Evolutionary conservation across 2,797 vertebrate genomes (phyloP), one percentile per base, ranked within the genome.

Genomic region (Chiroxiphia lanceolata): DNA sequence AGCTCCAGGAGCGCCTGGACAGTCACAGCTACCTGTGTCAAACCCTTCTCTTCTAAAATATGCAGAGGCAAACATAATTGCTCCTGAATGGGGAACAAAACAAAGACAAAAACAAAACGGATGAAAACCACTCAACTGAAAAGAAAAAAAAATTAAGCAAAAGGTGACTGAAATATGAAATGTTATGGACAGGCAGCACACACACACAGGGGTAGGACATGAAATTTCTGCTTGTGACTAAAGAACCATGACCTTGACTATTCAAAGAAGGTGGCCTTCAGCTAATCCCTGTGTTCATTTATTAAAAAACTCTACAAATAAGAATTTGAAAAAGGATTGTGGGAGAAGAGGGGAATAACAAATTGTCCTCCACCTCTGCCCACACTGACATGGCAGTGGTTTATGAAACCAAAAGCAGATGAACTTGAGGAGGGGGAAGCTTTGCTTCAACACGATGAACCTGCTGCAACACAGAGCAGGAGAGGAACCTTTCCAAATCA

Each of bases 31-130:
- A 99, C 99, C 98, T 99, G 99, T 94, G 98, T 97, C 98, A 99
- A 98, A 96, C 99, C 99, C 94, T 98, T 98, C 98, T 99, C 99
- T 98, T 99, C 99, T 98, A 99, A 98, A 98, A 99, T 99, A 98
- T 99, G 99, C 59, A 99, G 99, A 96, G 99, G 99, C 97, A 99
- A 99, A 98, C 99, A 99, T 97, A 99, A 98, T 97, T 98, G 99
- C 96, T 97, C 99, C 99, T 99, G 97, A 96, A 98, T 97, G 95
- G 97, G 97, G 96, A 97, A 98, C 61, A 96, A 96, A 98, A 97
- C 96, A 98, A 97, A 96, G 97, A 97, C 91, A 98, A 96, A 90
- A 96, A 94, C 97, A 93, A 97, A 97, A 97, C 90, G 95, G 93
- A 94, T 96, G 98, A 97, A 98, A 89, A 96, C 81, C 95, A 69